Evolutionary conservation across 2,888 invertebrate genomes (phyloP).

Genomic region (Entomobrya proxima): DNA sequence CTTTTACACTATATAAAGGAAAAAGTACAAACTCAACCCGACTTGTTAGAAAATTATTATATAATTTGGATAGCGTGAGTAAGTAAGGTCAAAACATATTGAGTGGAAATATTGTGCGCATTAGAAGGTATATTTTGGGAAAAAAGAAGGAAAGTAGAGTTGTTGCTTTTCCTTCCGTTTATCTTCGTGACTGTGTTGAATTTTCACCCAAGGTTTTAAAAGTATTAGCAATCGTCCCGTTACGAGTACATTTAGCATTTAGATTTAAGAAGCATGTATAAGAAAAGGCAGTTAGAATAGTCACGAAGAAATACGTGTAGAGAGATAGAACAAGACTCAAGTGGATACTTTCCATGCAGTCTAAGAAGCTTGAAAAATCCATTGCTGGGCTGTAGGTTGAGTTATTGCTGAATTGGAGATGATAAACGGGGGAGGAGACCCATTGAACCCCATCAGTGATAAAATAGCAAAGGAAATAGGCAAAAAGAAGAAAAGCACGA

Average conservation of each 20-base stretch:
- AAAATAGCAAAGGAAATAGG: neutral
- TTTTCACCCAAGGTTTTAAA: slow-evolving; percentile 56
- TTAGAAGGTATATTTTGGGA: neutral
- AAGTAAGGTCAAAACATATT: slow-evolving; percentile 43
- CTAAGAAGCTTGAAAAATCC: slow-evolving; percentile 41
- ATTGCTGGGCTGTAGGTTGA: slow-evolving; percentile 26
- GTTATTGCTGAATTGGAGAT: slow-evolving; percentile 39
- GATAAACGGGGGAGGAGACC: slow-evolving; percentile 32
- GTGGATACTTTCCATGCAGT: slow-evolving; percentile 60
- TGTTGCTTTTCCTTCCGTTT: slow-evolving; percentile 2
- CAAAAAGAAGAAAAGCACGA: neutral
- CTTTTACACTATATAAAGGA: no score
- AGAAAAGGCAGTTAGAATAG: neutral
- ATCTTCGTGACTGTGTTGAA: slow-evolving; percentile 38
- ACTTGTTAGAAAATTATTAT: neutral
- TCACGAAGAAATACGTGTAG: neutral
- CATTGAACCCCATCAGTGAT: slow-evolving; percentile 36
- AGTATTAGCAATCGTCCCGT: neutral
- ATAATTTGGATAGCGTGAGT: neutral
- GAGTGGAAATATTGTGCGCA: slow-evolving; percentile 46
- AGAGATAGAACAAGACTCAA: slow-evolving; percentile 26
- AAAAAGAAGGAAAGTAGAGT: neutral
- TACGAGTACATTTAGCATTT: neutral
- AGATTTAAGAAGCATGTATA: neutral
- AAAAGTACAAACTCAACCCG: neutral